Evolutionary conservation across 2,113 vertebrate genomes (phyloP), one percentile per base, ranked within the genome.

Genomic region (Castor canadensis): DNA sequence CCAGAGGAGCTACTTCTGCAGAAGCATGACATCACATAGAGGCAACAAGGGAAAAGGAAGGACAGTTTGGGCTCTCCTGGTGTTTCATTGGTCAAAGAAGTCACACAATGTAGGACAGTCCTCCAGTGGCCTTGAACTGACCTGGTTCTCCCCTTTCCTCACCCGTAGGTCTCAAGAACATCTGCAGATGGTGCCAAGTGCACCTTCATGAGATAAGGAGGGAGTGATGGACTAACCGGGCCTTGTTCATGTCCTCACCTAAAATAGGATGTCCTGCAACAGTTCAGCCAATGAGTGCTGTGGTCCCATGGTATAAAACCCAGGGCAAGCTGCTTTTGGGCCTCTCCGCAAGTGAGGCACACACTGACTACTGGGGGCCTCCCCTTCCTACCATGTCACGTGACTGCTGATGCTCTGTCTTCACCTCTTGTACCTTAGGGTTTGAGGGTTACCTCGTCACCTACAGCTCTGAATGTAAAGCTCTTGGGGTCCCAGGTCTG

Each of bases 21-120:
- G 32, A 40, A 13, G 20, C 19, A 10, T 0, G 22, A 35, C 52
- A 4, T 0, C 30, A 11, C 2, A 0, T 11, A 8, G 1, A 35
- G 1, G 43, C 9, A 8, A 13, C 43, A 67, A 43, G 9, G 6
- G 2, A 30, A 5, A 6, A 49, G 67, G 7, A 12, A 0, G 0
- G 45, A 13, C 43, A 24, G 19, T n/a, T n/a, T n/a, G n/a, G n/a
- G n/a, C 47, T 62, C 83, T 5, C 9, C 26, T 52, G 45, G 0
- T 5, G 0, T 1, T 7, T 17, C 17, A 4, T 13, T 11, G 77
- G 28, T 38, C 88, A 66, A 35, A n/a, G 32, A 19, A 32, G 2
- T 24, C 35, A 3, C 22, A 0, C 2, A 9, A 28, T 3, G 5
- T 5, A 35, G 20, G 24, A 54, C 17, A 19, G 15, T 49, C 45